phyloP scores from a whole-genome alignment of 2,888 invertebrate genomes.

The Ectropis crepuscularia region DNA sequence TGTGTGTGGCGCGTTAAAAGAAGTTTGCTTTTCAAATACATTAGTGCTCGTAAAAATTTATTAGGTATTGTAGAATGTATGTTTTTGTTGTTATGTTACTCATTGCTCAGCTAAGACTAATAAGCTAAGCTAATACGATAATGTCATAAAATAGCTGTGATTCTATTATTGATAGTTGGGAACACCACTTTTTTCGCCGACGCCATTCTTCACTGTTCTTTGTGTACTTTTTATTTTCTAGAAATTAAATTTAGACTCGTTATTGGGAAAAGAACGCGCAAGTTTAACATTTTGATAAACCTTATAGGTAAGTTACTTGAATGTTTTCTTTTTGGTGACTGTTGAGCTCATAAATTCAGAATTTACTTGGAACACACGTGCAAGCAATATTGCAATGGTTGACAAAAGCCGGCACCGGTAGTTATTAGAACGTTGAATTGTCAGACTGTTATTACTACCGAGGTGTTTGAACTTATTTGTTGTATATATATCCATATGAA shows the following conservation, averaged over 20 bases:
- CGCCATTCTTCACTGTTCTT: slow-evolving; percentile 22
- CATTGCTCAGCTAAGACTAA: no score
- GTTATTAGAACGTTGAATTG: no score
- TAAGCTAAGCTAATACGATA: no score
- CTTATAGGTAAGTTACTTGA: slow-evolving; percentile 6
- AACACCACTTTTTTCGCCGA: background rate
- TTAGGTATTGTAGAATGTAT: no score
- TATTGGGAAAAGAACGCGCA: background rate
- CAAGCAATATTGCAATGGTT: slow-evolving; percentile 36
- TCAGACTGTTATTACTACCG: no score
- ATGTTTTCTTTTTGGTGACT: background rate
- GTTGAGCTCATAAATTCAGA: slow-evolving; percentile 5
- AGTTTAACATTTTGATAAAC: background rate
- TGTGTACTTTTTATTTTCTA: slow-evolving; percentile 2
- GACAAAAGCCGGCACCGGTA: slow-evolving; percentile 49
- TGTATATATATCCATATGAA: no score
- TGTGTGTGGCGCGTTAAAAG: no score
- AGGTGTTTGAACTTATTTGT: no score
- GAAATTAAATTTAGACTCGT: background rate
- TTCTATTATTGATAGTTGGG: background rate
- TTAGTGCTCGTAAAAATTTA: no score
- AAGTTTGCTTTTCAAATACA: no score
- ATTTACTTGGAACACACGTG: slow-evolving; percentile 43
- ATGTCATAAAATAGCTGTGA: background rate
- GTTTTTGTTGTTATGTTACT: no score